Conservation (phyloP, 35 echinoderm and acorn worm genomes). For the Anneissia japonica region DNA sequence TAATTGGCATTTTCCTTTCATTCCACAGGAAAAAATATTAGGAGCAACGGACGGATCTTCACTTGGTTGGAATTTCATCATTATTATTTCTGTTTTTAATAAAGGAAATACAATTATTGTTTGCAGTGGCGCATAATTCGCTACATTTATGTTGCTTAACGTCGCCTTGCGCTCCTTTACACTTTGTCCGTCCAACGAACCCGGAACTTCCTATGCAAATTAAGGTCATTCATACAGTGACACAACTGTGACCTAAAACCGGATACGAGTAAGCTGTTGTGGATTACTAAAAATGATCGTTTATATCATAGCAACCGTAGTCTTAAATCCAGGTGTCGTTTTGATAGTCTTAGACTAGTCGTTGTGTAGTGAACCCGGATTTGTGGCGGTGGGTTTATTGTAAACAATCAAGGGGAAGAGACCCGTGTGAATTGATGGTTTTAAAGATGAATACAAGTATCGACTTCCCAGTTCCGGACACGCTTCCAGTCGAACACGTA, state of each 20-base stretch:
- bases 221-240: neutral
- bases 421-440: neutral
- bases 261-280: neutral
- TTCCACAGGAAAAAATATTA: neutral
- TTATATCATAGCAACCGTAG: neutral
- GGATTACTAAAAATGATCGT: neutral
- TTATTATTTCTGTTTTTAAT: neutral
- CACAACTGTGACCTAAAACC: neutral
- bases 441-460: neutral
- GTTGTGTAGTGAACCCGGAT: neutral
- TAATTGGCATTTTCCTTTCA: neutral
- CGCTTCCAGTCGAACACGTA: neutral
- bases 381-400: neutral
- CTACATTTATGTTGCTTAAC: no score
- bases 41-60: neutral
- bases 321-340: neutral
- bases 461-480: neutral
- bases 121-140: neutral
- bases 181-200: slow-evolving; percentile 1
- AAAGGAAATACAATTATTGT: neutral
- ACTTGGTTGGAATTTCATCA: neutral
- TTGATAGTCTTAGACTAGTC: neutral
- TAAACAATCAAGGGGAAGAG: neutral
- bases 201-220: slow-evolving; percentile 1
- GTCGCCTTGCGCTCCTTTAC: neutral